Base-by-base conservation (phyloP, 1,140 invertebrate species). In the Philotrypesis tridentata region DNA sequence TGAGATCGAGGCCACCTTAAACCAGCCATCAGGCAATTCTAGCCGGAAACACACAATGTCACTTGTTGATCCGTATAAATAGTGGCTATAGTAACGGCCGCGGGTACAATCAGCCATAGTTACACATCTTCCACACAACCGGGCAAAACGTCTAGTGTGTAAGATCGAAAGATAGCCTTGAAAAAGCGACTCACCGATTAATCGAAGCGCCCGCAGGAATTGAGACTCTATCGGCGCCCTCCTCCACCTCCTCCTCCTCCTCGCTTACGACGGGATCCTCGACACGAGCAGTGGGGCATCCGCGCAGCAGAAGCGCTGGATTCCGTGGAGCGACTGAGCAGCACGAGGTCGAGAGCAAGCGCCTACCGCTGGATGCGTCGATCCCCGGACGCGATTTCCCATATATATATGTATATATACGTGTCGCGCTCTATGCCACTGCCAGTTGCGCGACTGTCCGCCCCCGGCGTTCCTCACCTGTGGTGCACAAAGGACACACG, bases 341-440 rank as follows among this genome's bases (percentile, higher is more conserved):
- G 17, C 17, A 55, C 48, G 48, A 55, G 48, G 48, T 55, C 48
- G 48, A 55, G 48, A 55, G 48, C 21, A 55, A 55, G 48, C 48
- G 21, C n/a, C 17, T 55, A 0, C 48, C 48, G 48, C 48, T 25
- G 76, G 76, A 78, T 67, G 60, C 70, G 73, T 80, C 55, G 73
- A 80, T 63, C 33, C 55, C 55, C 31, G 55, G 43, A 5, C 40
- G 11, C 29, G 37, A 48, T 21, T 55, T 68, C 33, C 27, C 67
- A 43, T 60, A 37, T 70, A 60, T 48, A 17, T 48, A 17, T 5
- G 43, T 48, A n/a, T n/a, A n/a, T n/a, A n/a, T 14, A 14, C 43
- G 31, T 29, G 6, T n/a, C n/a, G n/a, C n/a, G 11, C 12, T 17
- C 6, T n/a, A n/a, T n/a, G n/a, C n/a, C n/a, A n/a, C n/a, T n/a